phyloP scores from a whole-genome alignment of 2,113 vertebrate species.

The Phocoena sinus region DNA sequence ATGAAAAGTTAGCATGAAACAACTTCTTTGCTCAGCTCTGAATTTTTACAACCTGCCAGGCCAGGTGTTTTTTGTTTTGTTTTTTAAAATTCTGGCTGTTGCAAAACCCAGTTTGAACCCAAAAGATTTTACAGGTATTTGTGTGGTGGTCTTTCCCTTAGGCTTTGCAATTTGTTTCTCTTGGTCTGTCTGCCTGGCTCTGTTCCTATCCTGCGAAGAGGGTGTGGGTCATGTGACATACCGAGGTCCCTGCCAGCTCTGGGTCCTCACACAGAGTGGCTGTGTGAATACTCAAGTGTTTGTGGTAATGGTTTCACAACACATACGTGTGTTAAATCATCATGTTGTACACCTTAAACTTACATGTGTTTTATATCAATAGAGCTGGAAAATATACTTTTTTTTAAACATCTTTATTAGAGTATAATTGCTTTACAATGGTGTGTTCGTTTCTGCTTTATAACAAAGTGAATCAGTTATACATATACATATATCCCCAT shows the following conservation, averaged over 20 bases:
- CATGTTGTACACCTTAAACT: neutral
- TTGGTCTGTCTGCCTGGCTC: neutral
- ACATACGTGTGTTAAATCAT: neutral
- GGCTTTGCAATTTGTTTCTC: neutral
- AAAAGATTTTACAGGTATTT: neutral
- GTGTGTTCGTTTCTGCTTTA: too few relatives aligned
- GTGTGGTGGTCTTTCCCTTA: neutral
- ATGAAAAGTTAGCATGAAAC: slow-evolving; percentile 1
- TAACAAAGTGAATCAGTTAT: too few relatives aligned
- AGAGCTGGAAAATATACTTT: neutral
- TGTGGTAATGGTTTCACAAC: neutral
- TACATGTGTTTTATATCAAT: neutral
- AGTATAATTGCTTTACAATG: too few relatives aligned
- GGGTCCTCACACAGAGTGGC: neutral
- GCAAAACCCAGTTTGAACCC: neutral
- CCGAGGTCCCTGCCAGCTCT: neutral
- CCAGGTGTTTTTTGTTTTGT: neutral
- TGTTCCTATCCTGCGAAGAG: neutral
- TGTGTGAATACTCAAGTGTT: neutral
- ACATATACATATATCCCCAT: too few relatives aligned
- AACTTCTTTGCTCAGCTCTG: slow-evolving; percentile 12
- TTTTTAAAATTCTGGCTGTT: neutral
- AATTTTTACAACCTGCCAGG: slow-evolving; percentile 3
- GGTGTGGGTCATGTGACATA: neutral
- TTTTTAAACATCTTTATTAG: too few relatives aligned